These are phyloP conservation scores for Brienomyrus longianalis DNA, from an alignment of 2,113 vertebrate genomes.

Conservation along the genomic window DNA sequence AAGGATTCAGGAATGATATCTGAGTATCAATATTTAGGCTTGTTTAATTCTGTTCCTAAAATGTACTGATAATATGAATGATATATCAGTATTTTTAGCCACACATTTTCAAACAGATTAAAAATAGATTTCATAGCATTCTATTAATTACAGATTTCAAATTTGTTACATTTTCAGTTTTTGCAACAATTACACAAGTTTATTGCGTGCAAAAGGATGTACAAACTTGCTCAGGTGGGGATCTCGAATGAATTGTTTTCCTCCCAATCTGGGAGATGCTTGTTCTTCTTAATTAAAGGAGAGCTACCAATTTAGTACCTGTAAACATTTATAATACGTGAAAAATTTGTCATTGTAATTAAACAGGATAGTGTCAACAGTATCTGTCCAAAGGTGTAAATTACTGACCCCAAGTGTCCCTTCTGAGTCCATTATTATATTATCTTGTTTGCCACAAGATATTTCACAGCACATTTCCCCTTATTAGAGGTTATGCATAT, in stretches of 20 bases:
- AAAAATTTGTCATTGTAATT: neutral
- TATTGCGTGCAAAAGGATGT: neutral
- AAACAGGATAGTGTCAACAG: neutral
- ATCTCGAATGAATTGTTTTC: neutral
- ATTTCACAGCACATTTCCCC: neutral
- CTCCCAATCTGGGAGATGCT: neutral
- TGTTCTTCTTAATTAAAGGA: neutral
- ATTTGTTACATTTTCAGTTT: neutral
- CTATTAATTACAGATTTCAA: neutral
- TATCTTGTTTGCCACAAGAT: neutral
- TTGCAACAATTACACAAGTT: neutral
- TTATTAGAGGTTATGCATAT: neutral
- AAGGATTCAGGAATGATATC: neutral
- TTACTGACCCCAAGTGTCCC: neutral
- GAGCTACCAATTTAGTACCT: neutral
- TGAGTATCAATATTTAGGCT: neutral
- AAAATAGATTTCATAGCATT: neutral
- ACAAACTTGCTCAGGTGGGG: neutral
- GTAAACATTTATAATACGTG: slow-evolving; percentile 3
- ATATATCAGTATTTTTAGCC: neutral
- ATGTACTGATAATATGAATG: neutral
- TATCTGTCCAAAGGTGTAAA: neutral
- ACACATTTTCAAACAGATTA: neutral
- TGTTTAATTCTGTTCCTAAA: neutral
- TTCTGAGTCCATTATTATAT: neutral